Percentiles rank a stretch among this genome's conserved stretches.
These are phyloP conservation scores for Popillia japonica DNA, from an alignment of 1,140 invertebrate species.

Conservation along the genomic window DNA sequence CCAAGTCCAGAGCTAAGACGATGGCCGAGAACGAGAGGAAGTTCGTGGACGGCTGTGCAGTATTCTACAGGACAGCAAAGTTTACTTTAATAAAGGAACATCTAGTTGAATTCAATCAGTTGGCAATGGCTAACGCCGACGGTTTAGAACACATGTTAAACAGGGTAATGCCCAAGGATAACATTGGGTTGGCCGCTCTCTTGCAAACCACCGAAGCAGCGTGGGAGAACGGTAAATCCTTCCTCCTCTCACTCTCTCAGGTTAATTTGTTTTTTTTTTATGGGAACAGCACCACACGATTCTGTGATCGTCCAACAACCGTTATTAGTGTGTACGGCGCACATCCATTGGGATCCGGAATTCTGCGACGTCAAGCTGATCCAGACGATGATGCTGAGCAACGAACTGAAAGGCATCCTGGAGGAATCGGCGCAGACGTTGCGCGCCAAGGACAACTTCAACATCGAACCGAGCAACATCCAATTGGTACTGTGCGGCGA, in stretches of 20 bases:
- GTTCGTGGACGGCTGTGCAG: constrained; percentile 99
- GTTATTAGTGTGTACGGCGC: constrained; percentile 95
- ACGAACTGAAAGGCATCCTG: constrained; percentile 85
- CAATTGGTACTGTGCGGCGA: constrained; percentile 93
- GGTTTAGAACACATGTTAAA: constrained; percentile 99
- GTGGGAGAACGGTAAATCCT: constrained; percentile 82
- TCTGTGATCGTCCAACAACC: constrained; percentile 81
- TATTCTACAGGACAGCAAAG: constrained; percentile 96
- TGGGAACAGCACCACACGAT: constrained; percentile 70
- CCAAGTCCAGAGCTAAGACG: constrained; percentile 97
- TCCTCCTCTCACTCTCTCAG: background rate
- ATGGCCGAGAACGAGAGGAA: constrained; percentile 97
- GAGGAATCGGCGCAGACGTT: constrained; percentile 77
- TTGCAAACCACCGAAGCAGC: constrained; percentile 93
- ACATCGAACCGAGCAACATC: constrained; percentile 79
- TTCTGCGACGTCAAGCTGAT: constrained; percentile 99
- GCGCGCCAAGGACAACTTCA: constrained; percentile 58
- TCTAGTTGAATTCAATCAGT: constrained; percentile 96
- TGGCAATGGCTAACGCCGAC: constrained; percentile 98
- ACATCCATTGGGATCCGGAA: constrained; percentile 99
- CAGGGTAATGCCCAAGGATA: constrained; percentile 99
- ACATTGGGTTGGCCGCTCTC: constrained; percentile 95
- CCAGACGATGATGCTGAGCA: constrained; percentile 99
- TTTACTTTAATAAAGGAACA: constrained; percentile 95
- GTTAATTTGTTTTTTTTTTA: background rate